Evolutionary conservation across 1,140 invertebrate species (phyloP).

Genomic region (Halotydeus destructor): DNA sequence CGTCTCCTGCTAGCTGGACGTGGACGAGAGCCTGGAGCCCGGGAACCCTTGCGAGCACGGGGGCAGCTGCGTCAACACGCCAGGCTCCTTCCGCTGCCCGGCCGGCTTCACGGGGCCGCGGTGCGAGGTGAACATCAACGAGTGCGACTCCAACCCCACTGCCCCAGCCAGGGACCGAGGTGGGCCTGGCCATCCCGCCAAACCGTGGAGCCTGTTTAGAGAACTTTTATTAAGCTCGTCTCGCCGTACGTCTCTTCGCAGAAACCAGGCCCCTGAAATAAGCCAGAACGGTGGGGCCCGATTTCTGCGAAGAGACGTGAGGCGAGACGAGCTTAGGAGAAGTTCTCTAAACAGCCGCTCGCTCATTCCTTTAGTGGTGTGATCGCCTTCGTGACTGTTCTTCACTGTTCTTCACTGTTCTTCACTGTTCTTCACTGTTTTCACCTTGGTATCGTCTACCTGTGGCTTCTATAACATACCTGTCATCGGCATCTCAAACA

Average conservation of each 20-base stretch:
- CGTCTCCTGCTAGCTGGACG: conserved; percentile 72
- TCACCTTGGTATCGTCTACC: conserved; percentile 92
- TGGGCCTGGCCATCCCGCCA: conserved; percentile 84
- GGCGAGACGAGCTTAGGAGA: no score
- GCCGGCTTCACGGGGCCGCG: conserved; percentile 84
- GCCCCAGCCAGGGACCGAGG: conserved; percentile 35
- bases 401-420: no score
- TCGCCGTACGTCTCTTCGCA: conserved; percentile 47
- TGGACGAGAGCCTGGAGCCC: conserved; percentile 82
- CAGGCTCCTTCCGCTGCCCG: conserved; percentile 74
- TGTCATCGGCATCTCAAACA: conserved; percentile 87
- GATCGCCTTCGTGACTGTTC: no score
- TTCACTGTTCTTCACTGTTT: no score
- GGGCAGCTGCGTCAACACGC: conserved; percentile 64
- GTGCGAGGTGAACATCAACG: conserved; percentile 79
- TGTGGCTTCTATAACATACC: conserved; percentile 96
- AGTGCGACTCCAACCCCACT: conserved; percentile 41
- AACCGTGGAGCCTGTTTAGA: conserved; percentile 71
- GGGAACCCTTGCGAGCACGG: conserved; percentile 26
- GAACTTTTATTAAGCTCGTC: conserved; percentile 69
- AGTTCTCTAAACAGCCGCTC: no score
- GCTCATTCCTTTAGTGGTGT: conserved; percentile 70
- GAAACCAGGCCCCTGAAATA: conserved; percentile 71
- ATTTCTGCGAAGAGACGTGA: conserved; percentile 81
- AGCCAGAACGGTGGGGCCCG: conserved; percentile 84